phyloP scores from a whole-genome alignment of 2,888 invertebrate species.

The Lamellibrachia columna region DNA sequence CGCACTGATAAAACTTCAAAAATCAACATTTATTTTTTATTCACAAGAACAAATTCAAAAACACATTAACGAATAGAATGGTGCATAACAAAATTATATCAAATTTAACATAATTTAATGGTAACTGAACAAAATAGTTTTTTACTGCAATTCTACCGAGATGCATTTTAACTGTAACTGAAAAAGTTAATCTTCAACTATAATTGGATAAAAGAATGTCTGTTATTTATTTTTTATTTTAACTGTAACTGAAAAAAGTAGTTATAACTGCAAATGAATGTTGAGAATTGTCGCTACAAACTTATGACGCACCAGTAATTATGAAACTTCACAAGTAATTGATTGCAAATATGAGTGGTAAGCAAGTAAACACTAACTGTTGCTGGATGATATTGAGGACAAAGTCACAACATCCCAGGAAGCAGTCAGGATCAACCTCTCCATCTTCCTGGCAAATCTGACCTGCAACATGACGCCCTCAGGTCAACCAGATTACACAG shows the following conservation, averaged over 20 bases:
- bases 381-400: conserved; percentile 77
- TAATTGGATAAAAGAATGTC: no score
- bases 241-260: not conserved
- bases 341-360: not conserved
- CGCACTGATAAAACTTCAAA: no score
- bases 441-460: conserved; percentile 77
- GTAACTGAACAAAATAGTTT: no score
- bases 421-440: conserved; percentile 76
- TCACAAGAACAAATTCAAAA: not conserved
- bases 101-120: not conserved
- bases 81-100: not conserved
- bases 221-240: not conserved
- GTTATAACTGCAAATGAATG: not conserved
- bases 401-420: conserved; percentile 78
- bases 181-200: no score
- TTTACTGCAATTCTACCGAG: no score
- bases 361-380: conserved; percentile 68
- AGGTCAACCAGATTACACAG: no score
- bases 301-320: not conserved
- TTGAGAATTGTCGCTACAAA: no score
- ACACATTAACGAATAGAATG: no score
- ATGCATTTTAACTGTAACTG: no score
- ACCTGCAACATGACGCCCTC: conserved; percentile 68
- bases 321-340: not conserved
- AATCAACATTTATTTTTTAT: not conserved